Conservation (phyloP, 2,888 invertebrate genomes). For the Tenthredo amoena region DNA sequence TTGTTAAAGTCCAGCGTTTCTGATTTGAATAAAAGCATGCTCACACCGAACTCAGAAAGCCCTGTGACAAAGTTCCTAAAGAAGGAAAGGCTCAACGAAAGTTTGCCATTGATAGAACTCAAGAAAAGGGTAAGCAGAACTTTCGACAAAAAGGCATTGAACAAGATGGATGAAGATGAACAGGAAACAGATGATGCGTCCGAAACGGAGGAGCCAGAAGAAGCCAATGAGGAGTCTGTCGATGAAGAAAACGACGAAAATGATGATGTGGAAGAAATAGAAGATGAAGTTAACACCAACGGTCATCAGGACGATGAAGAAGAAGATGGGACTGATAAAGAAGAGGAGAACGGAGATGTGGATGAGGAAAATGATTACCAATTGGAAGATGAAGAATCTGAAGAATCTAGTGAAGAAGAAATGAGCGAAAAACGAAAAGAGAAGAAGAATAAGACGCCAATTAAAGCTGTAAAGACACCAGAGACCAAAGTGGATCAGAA, state of each 20-base stretch:
- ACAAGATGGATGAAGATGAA: slow-evolving; percentile 16
- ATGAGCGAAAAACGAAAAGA: background rate
- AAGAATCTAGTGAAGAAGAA: slow-evolving; percentile 35
- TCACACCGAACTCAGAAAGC: slow-evolving; percentile 58
- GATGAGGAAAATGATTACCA: slow-evolving; percentile 52
- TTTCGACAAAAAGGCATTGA: background rate
- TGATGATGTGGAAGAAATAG: slow-evolving; percentile 36
- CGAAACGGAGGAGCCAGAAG: slow-evolving; percentile 47
- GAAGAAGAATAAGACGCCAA: background rate
- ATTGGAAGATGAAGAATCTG: slow-evolving; percentile 43
- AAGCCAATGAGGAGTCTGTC: background rate
- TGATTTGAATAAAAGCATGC: slow-evolving; percentile 55
- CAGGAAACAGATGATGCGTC: background rate
- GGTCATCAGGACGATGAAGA: background rate
- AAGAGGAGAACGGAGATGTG: background rate
- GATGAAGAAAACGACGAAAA: slow-evolving; percentile 30
- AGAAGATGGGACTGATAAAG: slow-evolving; percentile 52
- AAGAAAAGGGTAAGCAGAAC: slow-evolving; percentile 38
- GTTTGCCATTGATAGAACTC: slow-evolving; percentile 63
- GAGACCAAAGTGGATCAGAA: background rate
- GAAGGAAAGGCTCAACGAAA: slow-evolving; percentile 70
- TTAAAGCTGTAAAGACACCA: background rate
- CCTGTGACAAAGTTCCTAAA: slow-evolving; percentile 66
- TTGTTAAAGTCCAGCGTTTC: background rate
- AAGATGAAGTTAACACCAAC: slow-evolving; percentile 10